Conservation (phyloP, 2,113 vertebrate species). For the Thymallus thymallus region DNA sequence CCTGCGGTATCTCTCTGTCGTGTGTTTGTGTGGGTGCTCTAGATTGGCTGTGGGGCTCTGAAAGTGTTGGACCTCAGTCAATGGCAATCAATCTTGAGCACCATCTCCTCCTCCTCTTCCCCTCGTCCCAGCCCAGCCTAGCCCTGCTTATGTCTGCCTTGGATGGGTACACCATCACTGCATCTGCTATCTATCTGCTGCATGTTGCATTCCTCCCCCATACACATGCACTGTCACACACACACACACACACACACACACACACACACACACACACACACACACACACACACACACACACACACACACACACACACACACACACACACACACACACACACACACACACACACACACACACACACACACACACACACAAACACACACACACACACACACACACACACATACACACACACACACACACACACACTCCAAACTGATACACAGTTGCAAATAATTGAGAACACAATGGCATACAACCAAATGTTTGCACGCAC, state of each 20-base stretch:
- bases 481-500: conserved; percentile 1
- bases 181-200: conserved; percentile 50
- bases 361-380: conserved; percentile 9
- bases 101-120: conserved; percentile 20
- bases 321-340: neutral
- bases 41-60: conserved; percentile 21
- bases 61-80: conserved; percentile 32
- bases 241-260: neutral
- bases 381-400: conserved; percentile 6
- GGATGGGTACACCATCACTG: conserved; percentile 14
- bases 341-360: conserved; percentile 17
- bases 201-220: conserved; percentile 17
- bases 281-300: conserved; percentile 18
- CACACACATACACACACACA: neutral
- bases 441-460: neutral
- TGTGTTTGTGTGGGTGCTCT: conserved; percentile 7
- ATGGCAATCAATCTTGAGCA: conserved; percentile 40
- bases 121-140: conserved; percentile 17
- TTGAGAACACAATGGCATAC: too few species aligned
- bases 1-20: neutral
- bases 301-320: conserved; percentile 1
- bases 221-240: conserved; percentile 24
- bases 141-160: neutral
- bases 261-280: neutral
- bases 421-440: conserved; percentile 4